A percentile compares a stretch with the other conserved stretches of the same genome.
These are phyloP conservation scores for Ramphastos sulfuratus DNA, from an alignment of 2,113 vertebrate genomes.

Conservation along the genomic window DNA sequence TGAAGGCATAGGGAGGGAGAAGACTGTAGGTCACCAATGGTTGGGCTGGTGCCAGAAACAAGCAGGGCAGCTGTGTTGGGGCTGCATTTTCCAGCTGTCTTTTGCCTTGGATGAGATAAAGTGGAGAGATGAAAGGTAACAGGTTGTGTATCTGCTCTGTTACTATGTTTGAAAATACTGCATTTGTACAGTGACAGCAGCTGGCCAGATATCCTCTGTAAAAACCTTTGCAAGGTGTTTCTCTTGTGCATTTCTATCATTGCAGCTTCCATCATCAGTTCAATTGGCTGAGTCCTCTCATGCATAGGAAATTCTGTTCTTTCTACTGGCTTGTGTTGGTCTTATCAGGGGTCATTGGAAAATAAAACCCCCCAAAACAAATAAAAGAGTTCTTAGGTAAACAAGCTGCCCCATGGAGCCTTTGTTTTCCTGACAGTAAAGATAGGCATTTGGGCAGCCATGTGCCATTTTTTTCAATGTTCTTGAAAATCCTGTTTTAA, in stretches of 20 bases:
- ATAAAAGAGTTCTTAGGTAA: background rate
- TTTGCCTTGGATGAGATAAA: background rate
- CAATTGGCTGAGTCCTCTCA: background rate
- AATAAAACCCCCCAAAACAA: background rate
- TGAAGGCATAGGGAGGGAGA: background rate
- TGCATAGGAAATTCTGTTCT: background rate
- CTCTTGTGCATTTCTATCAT: background rate
- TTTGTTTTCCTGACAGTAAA: background rate
- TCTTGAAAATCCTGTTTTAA: conserved; percentile 23
- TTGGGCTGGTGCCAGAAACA: background rate
- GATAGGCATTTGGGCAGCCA: background rate
- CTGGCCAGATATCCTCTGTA: background rate
- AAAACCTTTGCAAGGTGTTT: background rate
- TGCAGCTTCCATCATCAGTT: background rate
- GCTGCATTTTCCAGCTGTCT: background rate
- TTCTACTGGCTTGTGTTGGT: background rate
- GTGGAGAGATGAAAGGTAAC: background rate
- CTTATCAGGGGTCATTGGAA: background rate
- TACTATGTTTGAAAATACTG: background rate
- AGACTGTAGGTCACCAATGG: background rate
- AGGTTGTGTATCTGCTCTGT: background rate
- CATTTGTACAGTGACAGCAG: background rate
- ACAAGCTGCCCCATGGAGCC: background rate
- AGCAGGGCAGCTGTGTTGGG: background rate
- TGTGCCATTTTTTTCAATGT: background rate